These are phyloP conservation scores for Danio albolineatus DNA, from an alignment of 2,797 vertebrate species.

Conservation along the genomic window DNA sequence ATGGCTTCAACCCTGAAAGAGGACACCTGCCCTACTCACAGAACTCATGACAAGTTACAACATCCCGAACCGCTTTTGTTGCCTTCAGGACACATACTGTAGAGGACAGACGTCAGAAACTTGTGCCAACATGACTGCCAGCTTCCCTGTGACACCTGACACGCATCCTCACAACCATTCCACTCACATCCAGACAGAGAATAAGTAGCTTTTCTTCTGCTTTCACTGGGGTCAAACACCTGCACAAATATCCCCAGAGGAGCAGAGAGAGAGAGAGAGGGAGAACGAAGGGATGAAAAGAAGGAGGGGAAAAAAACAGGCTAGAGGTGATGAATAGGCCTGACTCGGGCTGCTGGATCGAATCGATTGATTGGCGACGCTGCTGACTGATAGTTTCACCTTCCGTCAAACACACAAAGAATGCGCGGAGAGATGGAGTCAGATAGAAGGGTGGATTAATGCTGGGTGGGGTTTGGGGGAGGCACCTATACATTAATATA, in stretches of 20 bases:
- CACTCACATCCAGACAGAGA: constrained; percentile 26
- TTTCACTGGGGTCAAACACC: constrained; percentile 42
- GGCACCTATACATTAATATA: constrained; percentile 32
- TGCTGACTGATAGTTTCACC: constrained; percentile 65
- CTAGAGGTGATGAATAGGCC: constrained; percentile 56
- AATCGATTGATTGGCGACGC: constrained; percentile 71
- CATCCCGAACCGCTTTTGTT: constrained; percentile 48
- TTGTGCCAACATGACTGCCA: constrained; percentile 52
- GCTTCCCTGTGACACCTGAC: constrained; percentile 38
- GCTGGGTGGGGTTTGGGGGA: constrained; percentile 1
- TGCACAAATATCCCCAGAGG: constrained; percentile 24
- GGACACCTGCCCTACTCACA: constrained; percentile 49
- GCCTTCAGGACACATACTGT: constrained; percentile 53
- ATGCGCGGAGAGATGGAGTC: constrained; percentile 65
- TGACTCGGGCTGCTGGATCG: constrained; percentile 59
- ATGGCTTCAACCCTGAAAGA: constrained; percentile 49
- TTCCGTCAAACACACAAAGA: constrained; percentile 69
- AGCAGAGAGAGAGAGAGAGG: not conserved
- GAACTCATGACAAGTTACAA: constrained; percentile 50
- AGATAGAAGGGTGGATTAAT: constrained; percentile 64
- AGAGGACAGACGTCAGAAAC: constrained; percentile 63
- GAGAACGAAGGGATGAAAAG: constrained; percentile 34
- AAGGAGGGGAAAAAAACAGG: constrained; percentile 27
- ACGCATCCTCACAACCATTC: constrained; percentile 31
- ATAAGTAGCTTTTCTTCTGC: constrained; percentile 35